phyloP scores from a whole-genome alignment of 2,888 invertebrate species.

The Nomada ferruginata region DNA sequence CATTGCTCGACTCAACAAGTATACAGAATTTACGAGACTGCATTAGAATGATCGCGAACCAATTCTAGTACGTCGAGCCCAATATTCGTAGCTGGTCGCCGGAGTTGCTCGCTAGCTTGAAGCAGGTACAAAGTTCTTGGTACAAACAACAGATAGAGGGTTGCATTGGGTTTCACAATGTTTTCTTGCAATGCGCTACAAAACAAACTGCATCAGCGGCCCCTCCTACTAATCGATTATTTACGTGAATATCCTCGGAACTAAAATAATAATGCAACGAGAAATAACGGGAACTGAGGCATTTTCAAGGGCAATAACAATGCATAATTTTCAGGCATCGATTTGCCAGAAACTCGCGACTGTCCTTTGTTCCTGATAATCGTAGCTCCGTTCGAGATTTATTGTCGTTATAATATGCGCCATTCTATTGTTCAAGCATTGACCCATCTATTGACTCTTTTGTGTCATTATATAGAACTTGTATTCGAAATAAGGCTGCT shows the following conservation, averaged over 20 bases:
- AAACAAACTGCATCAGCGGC: conserved; percentile 14
- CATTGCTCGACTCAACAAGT: background rate
- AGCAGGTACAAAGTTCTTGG: background rate
- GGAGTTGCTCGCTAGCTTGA: background rate
- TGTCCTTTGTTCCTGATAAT: conserved; percentile 40
- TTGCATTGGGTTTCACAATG: background rate
- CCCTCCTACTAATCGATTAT: conserved; percentile 29
- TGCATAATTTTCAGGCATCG: conserved; percentile 15
- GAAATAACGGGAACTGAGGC: conserved; percentile 28
- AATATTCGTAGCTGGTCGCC: background rate
- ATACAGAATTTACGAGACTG: background rate
- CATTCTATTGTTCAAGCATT: background rate
- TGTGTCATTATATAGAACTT: background rate
- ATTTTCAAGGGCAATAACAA: conserved; percentile 28
- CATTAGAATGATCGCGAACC: background rate
- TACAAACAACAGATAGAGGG: background rate
- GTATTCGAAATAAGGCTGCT: background rate
- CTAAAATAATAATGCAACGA: conserved; percentile 44
- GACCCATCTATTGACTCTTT: background rate
- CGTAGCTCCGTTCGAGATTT: conserved; percentile 33
- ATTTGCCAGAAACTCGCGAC: background rate
- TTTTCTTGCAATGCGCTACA: conserved; percentile 13
- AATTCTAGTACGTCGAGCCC: background rate
- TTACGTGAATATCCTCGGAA: conserved; percentile 33
- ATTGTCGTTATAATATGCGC: background rate